phyloP scores from a whole-genome alignment of 2,113 vertebrate species.

The Sciurus niger region DNA sequence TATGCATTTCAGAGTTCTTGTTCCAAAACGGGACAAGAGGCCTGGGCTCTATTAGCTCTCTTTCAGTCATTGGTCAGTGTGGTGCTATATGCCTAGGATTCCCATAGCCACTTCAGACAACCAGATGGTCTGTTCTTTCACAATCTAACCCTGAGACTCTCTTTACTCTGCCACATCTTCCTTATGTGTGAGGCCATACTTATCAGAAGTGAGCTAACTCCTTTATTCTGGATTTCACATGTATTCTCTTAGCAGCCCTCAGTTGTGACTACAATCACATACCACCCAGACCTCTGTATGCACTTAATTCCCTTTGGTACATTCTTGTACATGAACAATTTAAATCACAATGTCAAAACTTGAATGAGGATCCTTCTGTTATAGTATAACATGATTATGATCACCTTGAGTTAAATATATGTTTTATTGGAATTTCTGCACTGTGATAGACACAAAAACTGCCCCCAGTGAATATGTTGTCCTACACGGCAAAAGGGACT shows the following conservation, averaged over 20 bases:
- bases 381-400: not conserved
- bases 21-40: not conserved
- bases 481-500: not conserved
- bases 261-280: not conserved
- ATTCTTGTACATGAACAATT: not conserved
- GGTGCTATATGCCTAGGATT: not conserved
- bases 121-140: not conserved
- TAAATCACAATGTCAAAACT: not conserved
- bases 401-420: not conserved
- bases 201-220: not conserved
- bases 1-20: not conserved
- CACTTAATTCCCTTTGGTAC: not conserved
- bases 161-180: not conserved
- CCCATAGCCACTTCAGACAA: not conserved
- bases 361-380: not conserved
- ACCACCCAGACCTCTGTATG: not conserved
- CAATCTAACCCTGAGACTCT: not conserved
- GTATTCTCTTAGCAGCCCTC: not conserved
- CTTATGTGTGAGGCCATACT: not conserved
- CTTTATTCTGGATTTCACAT: not conserved
- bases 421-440: not conserved
- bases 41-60: not conserved
- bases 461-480: not conserved
- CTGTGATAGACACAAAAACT: not conserved
- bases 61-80: not conserved